Percentiles rank a stretch among this genome's conserved stretches.
phyloP scores from a whole-genome alignment of 2,113 vertebrate species.

The Bettongia penicillata region DNA sequence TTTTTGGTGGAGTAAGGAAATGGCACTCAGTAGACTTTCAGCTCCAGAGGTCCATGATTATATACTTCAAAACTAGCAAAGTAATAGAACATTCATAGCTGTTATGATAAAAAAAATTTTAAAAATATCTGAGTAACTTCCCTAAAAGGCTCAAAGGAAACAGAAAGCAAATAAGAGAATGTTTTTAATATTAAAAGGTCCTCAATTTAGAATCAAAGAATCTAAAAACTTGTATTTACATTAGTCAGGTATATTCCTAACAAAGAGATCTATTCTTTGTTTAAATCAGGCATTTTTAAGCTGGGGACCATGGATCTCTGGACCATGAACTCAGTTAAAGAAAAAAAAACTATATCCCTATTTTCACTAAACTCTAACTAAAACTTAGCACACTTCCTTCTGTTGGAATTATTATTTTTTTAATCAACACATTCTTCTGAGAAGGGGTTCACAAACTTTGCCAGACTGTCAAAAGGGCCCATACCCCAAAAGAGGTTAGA shows the following conservation, averaged over 20 bases:
- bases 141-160: not conserved
- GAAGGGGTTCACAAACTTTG: not conserved
- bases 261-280: not conserved
- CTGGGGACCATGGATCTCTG: not conserved
- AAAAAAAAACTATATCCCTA: not conserved
- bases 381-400: not conserved
- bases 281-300: not conserved
- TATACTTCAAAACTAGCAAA: constrained; percentile 27
- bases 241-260: not conserved
- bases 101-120: constrained; percentile 48
- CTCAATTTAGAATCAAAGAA: not conserved
- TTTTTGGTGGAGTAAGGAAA: constrained; percentile 26
- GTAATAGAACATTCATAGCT: not conserved
- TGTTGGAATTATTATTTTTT: not conserved
- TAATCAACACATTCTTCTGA: not conserved
- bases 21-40: not conserved
- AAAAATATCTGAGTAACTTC: constrained; percentile 30
- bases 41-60: not conserved
- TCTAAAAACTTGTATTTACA: not conserved
- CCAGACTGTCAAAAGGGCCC: not conserved
- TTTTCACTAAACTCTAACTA: not conserved
- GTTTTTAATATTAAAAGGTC: not conserved
- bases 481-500: not conserved
- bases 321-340: not conserved
- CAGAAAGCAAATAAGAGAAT: not conserved